Percentiles rank a stretch among this genome's conserved stretches.
Evolutionary conservation across 2,797 vertebrate genomes (phyloP).

Genomic region (Gymnoscopelus microlampas): DNA sequence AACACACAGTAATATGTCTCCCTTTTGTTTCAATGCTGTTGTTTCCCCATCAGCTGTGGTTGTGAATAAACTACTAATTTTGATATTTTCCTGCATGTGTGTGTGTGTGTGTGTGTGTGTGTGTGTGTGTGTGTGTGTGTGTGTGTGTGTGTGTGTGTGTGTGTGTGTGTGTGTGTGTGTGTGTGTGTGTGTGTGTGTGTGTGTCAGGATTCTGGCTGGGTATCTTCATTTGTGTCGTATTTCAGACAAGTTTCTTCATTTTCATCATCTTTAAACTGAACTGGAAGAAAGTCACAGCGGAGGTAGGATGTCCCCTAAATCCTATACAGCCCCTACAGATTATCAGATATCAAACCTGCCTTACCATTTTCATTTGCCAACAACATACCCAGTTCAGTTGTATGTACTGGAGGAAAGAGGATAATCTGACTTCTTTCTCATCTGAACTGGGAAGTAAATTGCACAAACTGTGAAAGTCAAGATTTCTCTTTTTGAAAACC

Average conservation of each 20-base stretch:
- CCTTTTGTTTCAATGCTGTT: too few relatives aligned
- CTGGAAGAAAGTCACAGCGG: conserved; percentile 86
- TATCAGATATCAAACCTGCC: too few relatives aligned
- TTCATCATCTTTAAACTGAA: conserved; percentile 83
- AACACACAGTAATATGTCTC: background rate
- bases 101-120: background rate
- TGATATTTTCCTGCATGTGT: background rate
- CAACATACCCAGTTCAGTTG: too few relatives aligned
- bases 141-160: background rate
- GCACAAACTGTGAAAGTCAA: too few relatives aligned
- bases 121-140: background rate
- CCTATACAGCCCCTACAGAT: background rate
- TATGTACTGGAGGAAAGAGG: too few relatives aligned
- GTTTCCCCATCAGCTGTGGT: too few relatives aligned
- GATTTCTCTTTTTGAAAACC: too few relatives aligned
- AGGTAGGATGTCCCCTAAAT: conserved; percentile 77
- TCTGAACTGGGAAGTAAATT: too few relatives aligned
- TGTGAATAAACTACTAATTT: too few relatives aligned
- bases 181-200: background rate
- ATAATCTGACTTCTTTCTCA: too few relatives aligned
- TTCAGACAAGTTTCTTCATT: conserved; percentile 82
- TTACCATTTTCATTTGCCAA: too few relatives aligned
- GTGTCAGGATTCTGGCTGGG: conserved; percentile 88
- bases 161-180: too few relatives aligned
- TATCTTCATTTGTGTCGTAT: conserved; percentile 73